Evolutionary conservation across 2,113 vertebrate species (phyloP).

Genomic region (Chroicocephalus ridibundus): DNA sequence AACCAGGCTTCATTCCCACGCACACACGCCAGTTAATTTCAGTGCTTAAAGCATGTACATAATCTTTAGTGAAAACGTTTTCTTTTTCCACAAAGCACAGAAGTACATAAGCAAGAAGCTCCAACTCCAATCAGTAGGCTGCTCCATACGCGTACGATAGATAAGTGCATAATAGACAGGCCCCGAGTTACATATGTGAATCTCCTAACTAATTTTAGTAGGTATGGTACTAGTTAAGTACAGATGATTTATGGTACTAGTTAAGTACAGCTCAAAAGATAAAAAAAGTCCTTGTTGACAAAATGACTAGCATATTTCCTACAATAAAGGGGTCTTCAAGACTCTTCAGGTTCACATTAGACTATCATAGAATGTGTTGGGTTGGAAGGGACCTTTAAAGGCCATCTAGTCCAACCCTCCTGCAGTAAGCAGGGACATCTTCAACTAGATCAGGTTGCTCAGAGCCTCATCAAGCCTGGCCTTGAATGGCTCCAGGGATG

Average conservation of each 20-base stretch:
- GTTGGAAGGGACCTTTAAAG: no score
- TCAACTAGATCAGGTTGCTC: no score
- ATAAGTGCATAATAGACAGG: neutral
- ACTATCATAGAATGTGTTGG: neutral
- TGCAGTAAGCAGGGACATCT: no score
- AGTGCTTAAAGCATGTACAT: accelerated
- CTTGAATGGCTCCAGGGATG: no score
- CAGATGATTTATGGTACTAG: neutral
- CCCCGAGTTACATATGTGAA: accelerated
- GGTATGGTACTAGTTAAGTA: neutral
- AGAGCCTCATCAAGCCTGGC: no score
- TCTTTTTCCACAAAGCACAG: neutral
- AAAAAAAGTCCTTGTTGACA: neutral
- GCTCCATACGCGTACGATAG: neutral
- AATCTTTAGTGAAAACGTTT: neutral
- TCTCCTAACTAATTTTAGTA: neutral
- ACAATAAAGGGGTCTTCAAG: neutral
- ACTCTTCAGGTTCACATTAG: neutral
- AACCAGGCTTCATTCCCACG: neutral
- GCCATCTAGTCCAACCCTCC: no score
- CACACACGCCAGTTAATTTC: neutral
- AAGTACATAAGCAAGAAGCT: neutral
- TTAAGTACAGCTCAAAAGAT: neutral
- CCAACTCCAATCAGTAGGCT: neutral
- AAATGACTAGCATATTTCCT: neutral